Evolutionary conservation across 2,888 invertebrate genomes (phyloP), one percentile per base, ranked within the genome.

Genomic region (Morinoia aosen): DNA sequence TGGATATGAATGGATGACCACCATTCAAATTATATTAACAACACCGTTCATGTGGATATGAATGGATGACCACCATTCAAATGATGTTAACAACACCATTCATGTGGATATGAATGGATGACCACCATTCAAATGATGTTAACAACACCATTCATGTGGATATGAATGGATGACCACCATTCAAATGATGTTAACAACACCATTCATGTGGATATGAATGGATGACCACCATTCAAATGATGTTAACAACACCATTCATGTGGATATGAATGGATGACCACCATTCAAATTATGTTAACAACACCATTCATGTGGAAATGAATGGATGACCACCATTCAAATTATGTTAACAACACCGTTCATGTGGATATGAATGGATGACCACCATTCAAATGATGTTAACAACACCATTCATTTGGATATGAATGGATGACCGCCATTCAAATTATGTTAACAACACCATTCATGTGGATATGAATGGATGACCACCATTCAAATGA

Each of bases 31-130:
- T n/a, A n/a, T n/a, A 91, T 91, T 91, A 56, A 91, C 91, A 56
- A 40, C 91, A 91, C 40, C 91, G 40, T 91, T 56, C 39, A 40
- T 3, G 40, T 10, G 76, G 40, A 91, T 48, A 48, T 48, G 48
- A 48, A 5, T 48, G 5, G 48, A 48, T 48, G 2, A 48, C 3
- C 5, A 48, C 48, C 48, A 4, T 48, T 48, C 48, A 48, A n/a
- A n/a, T n/a, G n/a, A n/a, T n/a, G n/a, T 91, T 91, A 56, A 91
- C 91, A 56, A 40, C 91, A 91, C 40, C 91, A 91, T 91, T 56
- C 39, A 40, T 3, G 40, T 10, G 76, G 40, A 91, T 48, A 48
- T 48, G 48, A 48, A 5, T 48, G 5, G 48, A 48, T 48, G 2
- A 48, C 3, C 5, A 48, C 48, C 48, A 4, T 48, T 48, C 48